Evolutionary conservation across 2,888 invertebrate genomes (phyloP).

Genomic region (Lepetodrilus schrolli): DNA sequence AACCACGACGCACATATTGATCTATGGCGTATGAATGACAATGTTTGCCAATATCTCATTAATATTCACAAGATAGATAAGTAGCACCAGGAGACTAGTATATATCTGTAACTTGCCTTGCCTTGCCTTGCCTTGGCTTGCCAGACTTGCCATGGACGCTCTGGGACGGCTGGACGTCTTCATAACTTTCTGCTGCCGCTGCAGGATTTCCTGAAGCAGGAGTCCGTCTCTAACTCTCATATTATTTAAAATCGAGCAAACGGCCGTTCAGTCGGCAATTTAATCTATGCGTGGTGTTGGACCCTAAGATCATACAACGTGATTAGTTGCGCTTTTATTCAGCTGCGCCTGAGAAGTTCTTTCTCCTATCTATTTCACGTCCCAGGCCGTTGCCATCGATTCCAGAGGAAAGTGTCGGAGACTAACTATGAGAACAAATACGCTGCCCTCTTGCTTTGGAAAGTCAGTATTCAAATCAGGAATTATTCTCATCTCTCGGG

Average conservation of each 20-base stretch:
- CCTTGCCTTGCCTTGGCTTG: no score
- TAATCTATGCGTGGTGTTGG: constrained; percentile 24
- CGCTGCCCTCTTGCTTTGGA: no score
- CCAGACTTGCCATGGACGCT: neutral
- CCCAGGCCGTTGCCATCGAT: constrained; percentile 16
- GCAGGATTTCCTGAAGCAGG: neutral
- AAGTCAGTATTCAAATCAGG: constrained; percentile 18
- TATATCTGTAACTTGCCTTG: neutral
- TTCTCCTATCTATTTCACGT: constrained; percentile 24
- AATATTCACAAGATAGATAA: constrained; percentile 11
- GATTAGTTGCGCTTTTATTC: constrained; percentile 30
- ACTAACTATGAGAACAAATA: neutral
- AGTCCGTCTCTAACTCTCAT: constrained; percentile 18
- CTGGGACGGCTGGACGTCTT: neutral
- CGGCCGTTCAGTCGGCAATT: neutral
- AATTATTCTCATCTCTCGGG: neutral
- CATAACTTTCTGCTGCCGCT: neutral
- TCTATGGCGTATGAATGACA: no score
- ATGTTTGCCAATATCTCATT: neutral
- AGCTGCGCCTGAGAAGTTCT: neutral
- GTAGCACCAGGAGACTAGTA: neutral
- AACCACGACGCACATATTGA: no score
- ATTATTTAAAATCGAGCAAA: constrained; percentile 3
- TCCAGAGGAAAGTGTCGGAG: neutral
- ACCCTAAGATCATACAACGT: constrained; percentile 14